phyloP scores from a whole-genome alignment of 2,113 vertebrate species.

The Xerus inauris region DNA sequence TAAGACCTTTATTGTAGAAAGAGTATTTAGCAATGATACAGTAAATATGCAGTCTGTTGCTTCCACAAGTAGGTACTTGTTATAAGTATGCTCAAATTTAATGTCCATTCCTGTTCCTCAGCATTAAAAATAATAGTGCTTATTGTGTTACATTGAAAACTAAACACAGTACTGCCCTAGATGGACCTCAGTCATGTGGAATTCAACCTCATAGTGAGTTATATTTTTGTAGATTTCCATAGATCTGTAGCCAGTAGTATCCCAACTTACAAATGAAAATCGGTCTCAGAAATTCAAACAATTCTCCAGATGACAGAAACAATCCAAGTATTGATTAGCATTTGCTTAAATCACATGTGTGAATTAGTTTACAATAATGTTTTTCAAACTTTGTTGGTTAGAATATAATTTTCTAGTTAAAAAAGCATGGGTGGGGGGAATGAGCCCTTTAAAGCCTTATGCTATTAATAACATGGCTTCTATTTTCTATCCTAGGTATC shows the following conservation, averaged over 20 bases:
- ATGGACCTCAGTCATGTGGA: background rate
- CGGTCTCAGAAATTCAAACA: background rate
- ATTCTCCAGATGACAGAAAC: background rate
- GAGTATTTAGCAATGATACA: background rate
- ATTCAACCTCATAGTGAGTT: background rate
- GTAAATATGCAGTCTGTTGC: background rate
- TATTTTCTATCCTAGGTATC: slow-evolving; percentile 86
- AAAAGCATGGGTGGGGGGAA: background rate
- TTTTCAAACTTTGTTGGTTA: background rate
- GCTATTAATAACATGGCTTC: background rate
- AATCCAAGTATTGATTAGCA: background rate
- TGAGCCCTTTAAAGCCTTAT: background rate
- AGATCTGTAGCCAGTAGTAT: background rate
- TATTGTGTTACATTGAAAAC: background rate
- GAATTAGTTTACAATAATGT: background rate
- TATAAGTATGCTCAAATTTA: background rate
- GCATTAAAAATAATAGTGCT: background rate
- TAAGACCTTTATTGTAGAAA: slow-evolving; percentile 82
- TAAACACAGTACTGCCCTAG: background rate
- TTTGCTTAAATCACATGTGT: background rate
- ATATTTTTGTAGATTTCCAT: background rate
- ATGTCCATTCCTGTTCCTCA: background rate
- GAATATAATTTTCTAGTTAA: background rate
- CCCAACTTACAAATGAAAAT: background rate
- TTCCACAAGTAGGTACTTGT: background rate